Evolutionary conservation across 2,797 vertebrate species (phyloP).

Genomic region (Ptychadena robeensis): DNA sequence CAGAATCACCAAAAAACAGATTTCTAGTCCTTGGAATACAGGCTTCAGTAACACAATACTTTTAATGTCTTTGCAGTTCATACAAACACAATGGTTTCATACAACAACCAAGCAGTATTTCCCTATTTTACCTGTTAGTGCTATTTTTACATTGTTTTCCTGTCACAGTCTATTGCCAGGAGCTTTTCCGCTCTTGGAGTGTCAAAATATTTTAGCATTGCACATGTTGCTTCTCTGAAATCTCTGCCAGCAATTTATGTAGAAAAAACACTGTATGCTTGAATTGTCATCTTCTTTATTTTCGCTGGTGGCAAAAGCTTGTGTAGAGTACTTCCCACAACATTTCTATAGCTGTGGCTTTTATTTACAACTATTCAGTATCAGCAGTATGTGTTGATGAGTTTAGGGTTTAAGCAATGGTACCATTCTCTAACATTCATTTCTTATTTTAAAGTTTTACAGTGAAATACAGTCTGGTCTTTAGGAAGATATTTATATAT

Average conservation of each 20-base stretch:
- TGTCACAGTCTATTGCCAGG: slow-evolving; percentile 43
- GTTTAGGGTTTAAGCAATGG: background rate
- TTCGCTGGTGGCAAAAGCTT: slow-evolving; percentile 32
- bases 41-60: background rate
- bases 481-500: no score
- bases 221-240: slow-evolving; percentile 40
- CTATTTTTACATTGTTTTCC: slow-evolving; percentile 51
- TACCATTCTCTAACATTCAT: background rate
- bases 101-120: slow-evolving; percentile 5
- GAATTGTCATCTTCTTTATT: slow-evolving; percentile 33
- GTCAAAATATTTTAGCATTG: slow-evolving; percentile 55
- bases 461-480: no score
- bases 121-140: slow-evolving; percentile 40
- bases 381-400: background rate
- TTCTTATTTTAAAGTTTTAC: no score
- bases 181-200: slow-evolving; percentile 43
- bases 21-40: no score
- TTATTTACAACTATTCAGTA: background rate
- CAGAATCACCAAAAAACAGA: no score
- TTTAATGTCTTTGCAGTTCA: background rate
- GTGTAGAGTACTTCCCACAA: slow-evolving; percentile 18
- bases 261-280: slow-evolving; percentile 35
- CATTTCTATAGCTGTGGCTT: background rate
- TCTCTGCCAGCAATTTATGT: slow-evolving; percentile 40
- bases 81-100: background rate